These are phyloP conservation scores for Neotoma lepida DNA, from an alignment of 2,113 vertebrate species.

Conservation along the genomic window DNA sequence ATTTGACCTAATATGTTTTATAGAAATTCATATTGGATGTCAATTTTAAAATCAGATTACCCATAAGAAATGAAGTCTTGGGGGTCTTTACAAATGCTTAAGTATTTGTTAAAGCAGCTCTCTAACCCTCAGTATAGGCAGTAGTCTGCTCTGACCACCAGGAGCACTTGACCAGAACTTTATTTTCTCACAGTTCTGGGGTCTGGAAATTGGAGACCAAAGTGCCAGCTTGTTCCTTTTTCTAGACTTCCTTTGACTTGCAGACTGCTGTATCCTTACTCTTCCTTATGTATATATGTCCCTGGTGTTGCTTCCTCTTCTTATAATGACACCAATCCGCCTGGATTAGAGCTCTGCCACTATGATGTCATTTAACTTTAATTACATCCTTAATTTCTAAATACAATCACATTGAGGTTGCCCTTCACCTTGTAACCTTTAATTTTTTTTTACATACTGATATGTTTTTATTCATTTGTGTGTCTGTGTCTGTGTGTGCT, in stretches of 20 bases:
- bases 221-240: background rate
- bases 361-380: background rate
- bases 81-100: background rate
- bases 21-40: background rate
- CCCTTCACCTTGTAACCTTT: background rate
- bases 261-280: background rate
- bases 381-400: background rate
- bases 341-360: background rate
- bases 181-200: background rate
- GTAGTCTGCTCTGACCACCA: background rate
- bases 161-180: background rate
- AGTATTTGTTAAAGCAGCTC: background rate
- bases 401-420: background rate
- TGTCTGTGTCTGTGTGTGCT: background rate
- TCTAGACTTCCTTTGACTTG: background rate
- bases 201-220: background rate
- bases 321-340: background rate
- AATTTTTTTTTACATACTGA: background rate
- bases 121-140: background rate
- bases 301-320: background rate
- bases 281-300: background rate
- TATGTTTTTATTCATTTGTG: background rate
- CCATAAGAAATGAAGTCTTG: background rate
- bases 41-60: slow-evolving; percentile 18
- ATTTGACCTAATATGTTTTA: background rate